A percentile compares a stretch with the other conserved stretches of the same genome.
phyloP scores from a whole-genome alignment of 2,113 vertebrate species.

The Manacus vitellinus region DNA sequence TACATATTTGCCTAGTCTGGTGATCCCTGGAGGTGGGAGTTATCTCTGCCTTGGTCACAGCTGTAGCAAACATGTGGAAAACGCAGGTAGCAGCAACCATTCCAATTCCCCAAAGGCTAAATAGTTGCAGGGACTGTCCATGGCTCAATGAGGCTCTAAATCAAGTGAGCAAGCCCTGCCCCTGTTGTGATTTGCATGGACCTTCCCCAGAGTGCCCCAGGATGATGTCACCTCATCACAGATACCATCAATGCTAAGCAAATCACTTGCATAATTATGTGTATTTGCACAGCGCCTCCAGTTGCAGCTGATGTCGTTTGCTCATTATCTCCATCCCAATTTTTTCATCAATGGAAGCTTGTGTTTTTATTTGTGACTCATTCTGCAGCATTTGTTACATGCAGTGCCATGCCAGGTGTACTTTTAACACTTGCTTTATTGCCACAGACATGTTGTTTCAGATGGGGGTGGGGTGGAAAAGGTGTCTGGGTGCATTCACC shows the following conservation, averaged over 20 bases:
- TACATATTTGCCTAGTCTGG: neutral
- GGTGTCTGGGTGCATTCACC: neutral
- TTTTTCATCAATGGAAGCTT: neutral
- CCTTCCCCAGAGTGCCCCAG: neutral
- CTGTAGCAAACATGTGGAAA: neutral
- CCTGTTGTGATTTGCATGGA: neutral
- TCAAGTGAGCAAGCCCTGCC: neutral
- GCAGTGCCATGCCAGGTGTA: neutral
- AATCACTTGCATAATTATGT: constrained; percentile 17
- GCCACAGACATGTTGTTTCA: neutral
- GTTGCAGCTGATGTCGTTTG: neutral
- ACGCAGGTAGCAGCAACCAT: neutral
- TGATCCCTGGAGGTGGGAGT: neutral
- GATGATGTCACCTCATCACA: neutral
- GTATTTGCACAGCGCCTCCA: neutral
- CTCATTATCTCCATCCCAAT: neutral
- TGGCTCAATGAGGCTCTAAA: neutral
- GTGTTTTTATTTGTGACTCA: neutral
- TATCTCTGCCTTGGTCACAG: neutral
- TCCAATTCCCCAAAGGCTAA: neutral
- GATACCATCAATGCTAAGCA: constrained; percentile 26
- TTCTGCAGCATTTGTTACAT: neutral
- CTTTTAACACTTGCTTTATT: neutral
- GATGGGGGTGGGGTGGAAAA: neutral
- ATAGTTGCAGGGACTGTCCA: neutral